phyloP scores from a whole-genome alignment of 2,113 vertebrate species.

The Mobula hypostoma region DNA sequence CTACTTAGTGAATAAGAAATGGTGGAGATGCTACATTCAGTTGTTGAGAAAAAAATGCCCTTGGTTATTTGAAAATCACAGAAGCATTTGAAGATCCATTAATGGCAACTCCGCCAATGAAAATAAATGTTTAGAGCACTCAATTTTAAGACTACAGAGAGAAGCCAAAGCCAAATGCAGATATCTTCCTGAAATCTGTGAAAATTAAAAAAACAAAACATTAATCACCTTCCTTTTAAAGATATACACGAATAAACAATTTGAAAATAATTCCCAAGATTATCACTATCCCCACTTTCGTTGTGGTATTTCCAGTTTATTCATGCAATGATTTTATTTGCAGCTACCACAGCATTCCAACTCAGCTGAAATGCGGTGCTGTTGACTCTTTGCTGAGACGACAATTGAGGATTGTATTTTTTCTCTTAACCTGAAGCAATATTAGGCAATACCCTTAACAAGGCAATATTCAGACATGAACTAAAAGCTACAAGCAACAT shows the following conservation, averaged over 20 bases:
- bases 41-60: neutral
- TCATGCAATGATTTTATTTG: neutral
- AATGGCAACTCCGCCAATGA: neutral
- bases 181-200: neutral
- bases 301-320: neutral
- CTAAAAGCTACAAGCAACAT: too few relatives aligned
- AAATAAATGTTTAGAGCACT: neutral
- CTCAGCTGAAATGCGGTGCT: neutral
- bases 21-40: conserved; percentile 2
- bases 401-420: neutral
- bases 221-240: neutral
- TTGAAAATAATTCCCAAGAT: neutral
- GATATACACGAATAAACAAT: neutral
- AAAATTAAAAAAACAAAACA: neutral
- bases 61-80: neutral
- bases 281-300: neutral
- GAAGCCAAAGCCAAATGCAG: neutral
- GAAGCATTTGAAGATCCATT: neutral
- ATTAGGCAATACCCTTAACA: too few relatives aligned
- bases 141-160: neutral
- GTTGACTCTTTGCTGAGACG: neutral
- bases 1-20: neutral
- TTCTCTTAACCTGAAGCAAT: neutral
- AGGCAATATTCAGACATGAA: too few relatives aligned
- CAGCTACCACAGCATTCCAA: neutral